phyloP scores from a whole-genome alignment of 2,888 invertebrate species.

The Tanytarsus gracilentus region DNA sequence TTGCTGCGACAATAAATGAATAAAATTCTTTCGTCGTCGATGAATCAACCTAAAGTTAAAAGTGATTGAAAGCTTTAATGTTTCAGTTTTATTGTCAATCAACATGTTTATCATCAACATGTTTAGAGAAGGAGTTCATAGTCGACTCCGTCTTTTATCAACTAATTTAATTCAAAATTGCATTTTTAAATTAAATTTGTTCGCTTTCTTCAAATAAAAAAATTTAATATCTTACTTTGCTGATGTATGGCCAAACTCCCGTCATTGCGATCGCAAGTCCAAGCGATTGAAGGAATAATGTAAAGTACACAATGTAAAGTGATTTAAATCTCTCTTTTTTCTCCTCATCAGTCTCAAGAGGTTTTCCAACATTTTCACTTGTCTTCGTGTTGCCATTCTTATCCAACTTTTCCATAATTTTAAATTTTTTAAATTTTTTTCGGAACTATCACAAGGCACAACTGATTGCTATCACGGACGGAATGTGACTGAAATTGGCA shows the following conservation, averaged over 20 bases:
- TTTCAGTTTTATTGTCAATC: too few relatives aligned
- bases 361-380: neutral
- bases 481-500: too few relatives aligned
- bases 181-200: too few relatives aligned
- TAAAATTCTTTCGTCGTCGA: neutral
- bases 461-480: too few relatives aligned
- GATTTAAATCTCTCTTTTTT: slow-evolving; percentile 67
- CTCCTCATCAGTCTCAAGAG: slow-evolving; percentile 59
- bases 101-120: too few relatives aligned
- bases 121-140: too few relatives aligned
- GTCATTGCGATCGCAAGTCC: slow-evolving; percentile 45
- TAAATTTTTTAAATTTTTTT: too few relatives aligned
- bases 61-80: too few relatives aligned
- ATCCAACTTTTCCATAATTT: neutral
- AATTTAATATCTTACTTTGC: slow-evolving; percentile 45
- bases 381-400: neutral
- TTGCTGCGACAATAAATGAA: slow-evolving; percentile 10
- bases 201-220: too few relatives aligned
- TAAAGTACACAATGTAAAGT: slow-evolving; percentile 73
- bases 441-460: too few relatives aligned
- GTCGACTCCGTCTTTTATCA: too few relatives aligned
- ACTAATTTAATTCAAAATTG: too few relatives aligned
- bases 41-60: slow-evolving; percentile 43
- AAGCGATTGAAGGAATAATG: slow-evolving; percentile 81
- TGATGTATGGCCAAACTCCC: slow-evolving; percentile 22